Evolutionary conservation across 2,797 vertebrate genomes (phyloP).

Genomic region (Mergus octosetaceus): DNA sequence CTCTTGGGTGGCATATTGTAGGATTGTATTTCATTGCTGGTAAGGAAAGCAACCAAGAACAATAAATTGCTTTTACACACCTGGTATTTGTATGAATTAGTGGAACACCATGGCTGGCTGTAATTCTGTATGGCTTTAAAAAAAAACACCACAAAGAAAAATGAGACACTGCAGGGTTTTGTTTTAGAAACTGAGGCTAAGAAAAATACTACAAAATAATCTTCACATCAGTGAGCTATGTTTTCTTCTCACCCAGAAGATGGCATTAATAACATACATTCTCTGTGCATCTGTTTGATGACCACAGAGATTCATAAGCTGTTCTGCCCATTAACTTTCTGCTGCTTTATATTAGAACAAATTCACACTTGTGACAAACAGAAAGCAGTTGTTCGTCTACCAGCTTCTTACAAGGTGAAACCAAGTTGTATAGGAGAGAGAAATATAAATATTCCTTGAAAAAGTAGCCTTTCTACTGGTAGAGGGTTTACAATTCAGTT

Average conservation of each 20-base stretch:
- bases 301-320: background rate
- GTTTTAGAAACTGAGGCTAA: background rate
- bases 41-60: background rate
- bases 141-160: background rate
- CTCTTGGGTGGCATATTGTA: rapidly evolving
- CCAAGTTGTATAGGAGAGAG: background rate
- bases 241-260: background rate
- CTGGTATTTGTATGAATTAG: background rate
- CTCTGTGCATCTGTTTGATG: background rate
- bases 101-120: background rate
- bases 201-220: background rate
- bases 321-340: background rate
- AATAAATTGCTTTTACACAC: background rate
- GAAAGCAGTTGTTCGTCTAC: background rate
- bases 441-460: rapidly evolving
- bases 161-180: background rate
- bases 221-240: background rate
- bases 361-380: background rate
- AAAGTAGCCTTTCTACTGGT: background rate
- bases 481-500: background rate
- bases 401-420: background rate
- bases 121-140: background rate
- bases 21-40: rapidly evolving
- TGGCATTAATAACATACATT: background rate
- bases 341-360: background rate